phyloP scores from a whole-genome alignment of 23 tunicate species.

The Phallusia fumigata region DNA sequence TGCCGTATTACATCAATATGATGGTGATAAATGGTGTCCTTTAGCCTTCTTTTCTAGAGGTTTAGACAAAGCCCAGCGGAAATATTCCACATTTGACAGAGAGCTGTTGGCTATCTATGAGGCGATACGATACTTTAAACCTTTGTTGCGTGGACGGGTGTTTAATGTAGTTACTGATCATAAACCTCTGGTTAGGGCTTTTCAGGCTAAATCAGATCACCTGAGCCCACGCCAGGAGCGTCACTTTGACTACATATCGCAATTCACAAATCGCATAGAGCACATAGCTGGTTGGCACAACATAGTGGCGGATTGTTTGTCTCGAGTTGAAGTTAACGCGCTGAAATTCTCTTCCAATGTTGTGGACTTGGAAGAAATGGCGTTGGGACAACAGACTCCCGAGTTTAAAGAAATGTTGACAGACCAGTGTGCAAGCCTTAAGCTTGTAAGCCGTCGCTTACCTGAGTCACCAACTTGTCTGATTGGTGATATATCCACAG shows the following conservation, averaged over 20 bases:
- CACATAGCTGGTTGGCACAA: conserved; percentile 17
- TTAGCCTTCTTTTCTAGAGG: conserved; percentile 6
- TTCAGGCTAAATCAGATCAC: conserved; percentile 9
- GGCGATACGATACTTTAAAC: conserved; percentile 5
- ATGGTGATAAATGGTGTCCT: not conserved
- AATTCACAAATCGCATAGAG: conserved; percentile 22
- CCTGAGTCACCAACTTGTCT: not conserved
- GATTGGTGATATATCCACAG: conserved; percentile 16
- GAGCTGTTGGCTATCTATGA: conserved; percentile 20
- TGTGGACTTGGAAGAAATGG: not conserved
- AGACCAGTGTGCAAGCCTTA: not conserved
- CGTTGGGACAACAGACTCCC: not conserved
- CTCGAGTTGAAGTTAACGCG: conserved; percentile 18
- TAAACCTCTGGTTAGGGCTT: conserved; percentile 23
- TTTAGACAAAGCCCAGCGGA: conserved; percentile 13
- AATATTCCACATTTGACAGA: conserved; percentile 24
- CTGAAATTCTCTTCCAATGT: not conserved
- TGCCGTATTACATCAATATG: conserved; percentile 14
- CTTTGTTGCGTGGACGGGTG: conserved; percentile 11
- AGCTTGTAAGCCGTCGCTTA: not conserved
- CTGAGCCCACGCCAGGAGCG: conserved; percentile 13
- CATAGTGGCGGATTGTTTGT: conserved; percentile 3
- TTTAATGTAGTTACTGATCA: conserved; percentile 21
- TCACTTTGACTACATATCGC: conserved; percentile 19
- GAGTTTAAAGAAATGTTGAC: conserved; percentile 11